Evolutionary conservation across 1,140 invertebrate genomes (phyloP).

Genomic region (Idris sp.): DNA sequence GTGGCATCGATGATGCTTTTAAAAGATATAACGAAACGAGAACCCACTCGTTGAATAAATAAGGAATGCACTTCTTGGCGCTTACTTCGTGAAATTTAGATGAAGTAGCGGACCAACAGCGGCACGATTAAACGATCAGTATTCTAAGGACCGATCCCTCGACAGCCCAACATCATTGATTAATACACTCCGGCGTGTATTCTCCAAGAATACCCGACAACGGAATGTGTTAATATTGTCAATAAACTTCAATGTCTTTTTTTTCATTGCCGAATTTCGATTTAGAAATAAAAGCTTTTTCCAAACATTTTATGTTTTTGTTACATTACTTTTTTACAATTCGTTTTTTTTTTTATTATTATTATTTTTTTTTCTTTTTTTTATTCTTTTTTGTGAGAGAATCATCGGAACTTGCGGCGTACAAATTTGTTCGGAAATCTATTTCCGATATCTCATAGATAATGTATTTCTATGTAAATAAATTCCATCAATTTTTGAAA

Average conservation of each 20-base stretch:
- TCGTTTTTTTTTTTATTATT: background rate
- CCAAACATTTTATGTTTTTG: background rate
- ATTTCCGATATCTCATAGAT: conserved; percentile 34
- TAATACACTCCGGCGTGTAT: conserved; percentile 51
- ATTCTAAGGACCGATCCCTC: conserved; percentile 43
- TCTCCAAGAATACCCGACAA: conserved; percentile 28
- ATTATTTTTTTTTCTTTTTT: conserved; percentile 3
- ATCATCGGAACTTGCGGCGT: background rate
- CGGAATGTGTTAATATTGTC: conserved; percentile 60
- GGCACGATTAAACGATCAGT: conserved; percentile 60
- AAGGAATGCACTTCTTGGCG: conserved; percentile 55
- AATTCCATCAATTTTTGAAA: conserved; percentile 26
- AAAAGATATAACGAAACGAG: conserved; percentile 50
- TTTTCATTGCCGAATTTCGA: conserved; percentile 27
- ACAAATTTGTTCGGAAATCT: conserved; percentile 41
- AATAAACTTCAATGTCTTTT: conserved; percentile 22
- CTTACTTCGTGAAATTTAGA: conserved; percentile 61
- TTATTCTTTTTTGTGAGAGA: too few relatives aligned
- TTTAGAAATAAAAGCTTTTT: conserved; percentile 3
- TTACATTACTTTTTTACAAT: background rate
- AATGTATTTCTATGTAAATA: conserved; percentile 45
- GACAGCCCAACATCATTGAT: conserved; percentile 34
- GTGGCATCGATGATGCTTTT: conserved; percentile 59
- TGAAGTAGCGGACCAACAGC: conserved; percentile 26
- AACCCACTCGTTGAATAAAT: conserved; percentile 51